Evolutionary conservation across 2,797 vertebrate genomes (phyloP).

Genomic region (Catharus ustulatus): DNA sequence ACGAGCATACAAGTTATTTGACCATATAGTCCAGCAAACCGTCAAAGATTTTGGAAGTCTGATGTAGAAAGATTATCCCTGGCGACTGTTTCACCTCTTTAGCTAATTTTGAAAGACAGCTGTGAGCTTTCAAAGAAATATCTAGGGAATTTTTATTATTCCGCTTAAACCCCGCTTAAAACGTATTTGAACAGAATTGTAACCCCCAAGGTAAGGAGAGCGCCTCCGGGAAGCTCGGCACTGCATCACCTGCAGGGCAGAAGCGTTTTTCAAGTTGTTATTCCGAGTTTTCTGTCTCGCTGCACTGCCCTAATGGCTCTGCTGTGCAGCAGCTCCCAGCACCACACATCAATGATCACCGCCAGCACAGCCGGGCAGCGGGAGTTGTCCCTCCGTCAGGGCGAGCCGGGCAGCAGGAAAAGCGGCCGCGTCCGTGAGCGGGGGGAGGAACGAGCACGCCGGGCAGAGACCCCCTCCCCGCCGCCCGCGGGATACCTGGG

Average conservation of each 20-base stretch:
- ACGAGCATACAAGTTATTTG: neutral
- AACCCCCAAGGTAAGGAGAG: neutral
- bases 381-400: neutral
- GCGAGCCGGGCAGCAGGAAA: neutral
- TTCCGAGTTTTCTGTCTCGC: neutral
- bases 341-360: fast-evolving
- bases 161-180: neutral
- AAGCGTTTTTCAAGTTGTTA: neutral
- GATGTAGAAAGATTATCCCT: neutral
- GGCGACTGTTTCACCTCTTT: neutral
- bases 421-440: neutral
- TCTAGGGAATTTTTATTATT: neutral
- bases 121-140: neutral
- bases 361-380: neutral
- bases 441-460: neutral
- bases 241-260: neutral
- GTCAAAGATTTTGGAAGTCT: neutral
- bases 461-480: neutral
- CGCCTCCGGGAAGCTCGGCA: neutral
- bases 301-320: neutral
- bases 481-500: neutral
- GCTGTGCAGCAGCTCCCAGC: neutral
- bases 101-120: neutral
- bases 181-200: fast-evolving
- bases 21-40: neutral